Conservation (phyloP, 2,797 vertebrate genomes). For the Decapterus maruadsi region DNA sequence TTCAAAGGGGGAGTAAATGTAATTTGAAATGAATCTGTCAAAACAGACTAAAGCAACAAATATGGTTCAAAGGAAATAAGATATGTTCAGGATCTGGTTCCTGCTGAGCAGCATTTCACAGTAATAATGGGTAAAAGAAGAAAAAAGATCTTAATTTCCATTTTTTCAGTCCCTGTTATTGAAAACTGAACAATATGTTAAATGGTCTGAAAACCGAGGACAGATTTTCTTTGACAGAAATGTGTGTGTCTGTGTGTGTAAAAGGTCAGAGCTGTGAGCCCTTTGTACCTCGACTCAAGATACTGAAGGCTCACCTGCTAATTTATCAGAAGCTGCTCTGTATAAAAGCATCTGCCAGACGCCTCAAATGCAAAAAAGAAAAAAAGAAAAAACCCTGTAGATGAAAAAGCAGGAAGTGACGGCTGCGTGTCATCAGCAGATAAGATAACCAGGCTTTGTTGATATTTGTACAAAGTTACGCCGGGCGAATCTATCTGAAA, state of each 20-base stretch:
- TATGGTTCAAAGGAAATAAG: background rate
- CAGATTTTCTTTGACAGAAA: background rate
- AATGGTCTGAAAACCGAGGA: background rate
- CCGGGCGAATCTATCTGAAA: slow-evolving; percentile 39
- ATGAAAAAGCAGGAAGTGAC: slow-evolving; percentile 31
- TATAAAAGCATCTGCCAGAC: slow-evolving; percentile 17
- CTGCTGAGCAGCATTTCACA: background rate
- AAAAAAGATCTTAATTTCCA: no score
- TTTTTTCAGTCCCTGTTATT: no score
- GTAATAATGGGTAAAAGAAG: background rate
- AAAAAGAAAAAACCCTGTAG: background rate
- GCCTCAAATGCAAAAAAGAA: slow-evolving; percentile 17
- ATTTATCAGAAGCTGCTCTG: background rate
- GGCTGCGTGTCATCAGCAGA: slow-evolving; percentile 41
- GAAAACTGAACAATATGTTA: background rate
- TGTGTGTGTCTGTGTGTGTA: background rate
- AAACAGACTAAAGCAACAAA: background rate
- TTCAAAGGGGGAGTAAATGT: background rate
- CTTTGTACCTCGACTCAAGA: background rate
- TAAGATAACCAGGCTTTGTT: slow-evolving; percentile 58
- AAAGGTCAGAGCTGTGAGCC: slow-evolving; percentile 7
- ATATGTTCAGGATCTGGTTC: background rate
- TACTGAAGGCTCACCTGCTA: slow-evolving; percentile 3
- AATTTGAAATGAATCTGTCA: slow-evolving; percentile 2
- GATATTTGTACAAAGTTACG: slow-evolving; percentile 55